Evolutionary conservation across 2,888 invertebrate species (phyloP), one percentile per base, ranked within the genome.

Genomic region (Drosophila peninsularis): DNA sequence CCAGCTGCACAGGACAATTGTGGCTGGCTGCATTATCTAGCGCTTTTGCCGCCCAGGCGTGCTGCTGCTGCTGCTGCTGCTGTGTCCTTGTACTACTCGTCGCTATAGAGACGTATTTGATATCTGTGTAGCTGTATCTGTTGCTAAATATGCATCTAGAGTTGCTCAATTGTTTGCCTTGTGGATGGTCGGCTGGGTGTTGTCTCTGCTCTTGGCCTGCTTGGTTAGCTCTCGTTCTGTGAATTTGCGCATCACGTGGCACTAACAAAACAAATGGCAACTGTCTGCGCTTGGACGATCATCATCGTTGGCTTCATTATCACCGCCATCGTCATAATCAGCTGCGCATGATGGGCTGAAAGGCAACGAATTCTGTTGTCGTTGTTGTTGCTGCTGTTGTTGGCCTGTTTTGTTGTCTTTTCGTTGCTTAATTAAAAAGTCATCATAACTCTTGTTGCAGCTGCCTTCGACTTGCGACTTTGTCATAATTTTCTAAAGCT

Each of bases 401-500:
- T 68, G 61, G 55, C 13, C 37, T 67, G 61, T 64, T 70, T 74
- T 73, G 64, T 74, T 75, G 64, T 69, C 80, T 65, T 70, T 63
- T 73, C 71, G 80, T 78, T 78, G 80, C 86, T 88, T 84, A 84
- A 84, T 84, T 84, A 84, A 84, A 84, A 84, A 88, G 88, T 88
- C 84, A 84, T 83, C 85, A 83, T 88, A 88, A 86, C 83, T 83
- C 79, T 73, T 79, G 85, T 70, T 84, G 88, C 84, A 84, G 86
- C 86, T 86, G 86, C 71, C 63, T 54, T 58, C 70, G 70, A 62
- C 53, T 69, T 61, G 75, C 52, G 65, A 80, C 83, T 85, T 88
- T 84, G 86, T 85, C 88, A 83, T 80, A 88, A 84, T 82, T 88
- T 88, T 82, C 80, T 85, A 86, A 85, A 85, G 84, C 83, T 84